phyloP scores from a whole-genome alignment of 2,113 vertebrate genomes.

The Azemiops feae region DNA sequence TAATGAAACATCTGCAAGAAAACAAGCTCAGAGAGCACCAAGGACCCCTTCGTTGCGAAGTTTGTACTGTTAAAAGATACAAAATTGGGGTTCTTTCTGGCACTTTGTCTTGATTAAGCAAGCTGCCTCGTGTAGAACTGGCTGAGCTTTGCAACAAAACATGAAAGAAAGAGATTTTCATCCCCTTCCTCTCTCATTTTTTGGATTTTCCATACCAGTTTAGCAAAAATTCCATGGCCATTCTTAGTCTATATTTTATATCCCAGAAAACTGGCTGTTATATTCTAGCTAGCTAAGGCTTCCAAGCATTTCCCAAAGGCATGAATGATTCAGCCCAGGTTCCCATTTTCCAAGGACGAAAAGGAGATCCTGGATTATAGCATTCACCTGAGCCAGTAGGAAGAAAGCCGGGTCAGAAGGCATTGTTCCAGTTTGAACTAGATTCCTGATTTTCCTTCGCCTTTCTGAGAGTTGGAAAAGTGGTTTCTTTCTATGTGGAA shows the following conservation, averaged over 20 bases:
- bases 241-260: background rate
- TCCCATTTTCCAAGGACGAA: background rate
- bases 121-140: background rate
- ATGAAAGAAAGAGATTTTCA: background rate
- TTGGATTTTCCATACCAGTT: background rate
- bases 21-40: background rate
- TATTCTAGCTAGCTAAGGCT: background rate
- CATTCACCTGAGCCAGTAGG: background rate
- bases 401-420: background rate
- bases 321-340: background rate
- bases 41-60: background rate
- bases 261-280: background rate
- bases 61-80: background rate
- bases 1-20: background rate
- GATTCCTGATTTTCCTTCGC: background rate
- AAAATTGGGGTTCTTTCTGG: background rate
- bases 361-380: background rate
- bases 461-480: background rate
- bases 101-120: background rate
- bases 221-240: background rate
- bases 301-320: background rate
- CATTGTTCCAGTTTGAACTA: background rate
- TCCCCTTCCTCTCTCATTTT: background rate
- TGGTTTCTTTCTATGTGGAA: background rate
- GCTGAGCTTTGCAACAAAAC: background rate